Base-by-base conservation (phyloP, 2,888 invertebrate genomes). In the Dysmachus trigonus region DNA sequence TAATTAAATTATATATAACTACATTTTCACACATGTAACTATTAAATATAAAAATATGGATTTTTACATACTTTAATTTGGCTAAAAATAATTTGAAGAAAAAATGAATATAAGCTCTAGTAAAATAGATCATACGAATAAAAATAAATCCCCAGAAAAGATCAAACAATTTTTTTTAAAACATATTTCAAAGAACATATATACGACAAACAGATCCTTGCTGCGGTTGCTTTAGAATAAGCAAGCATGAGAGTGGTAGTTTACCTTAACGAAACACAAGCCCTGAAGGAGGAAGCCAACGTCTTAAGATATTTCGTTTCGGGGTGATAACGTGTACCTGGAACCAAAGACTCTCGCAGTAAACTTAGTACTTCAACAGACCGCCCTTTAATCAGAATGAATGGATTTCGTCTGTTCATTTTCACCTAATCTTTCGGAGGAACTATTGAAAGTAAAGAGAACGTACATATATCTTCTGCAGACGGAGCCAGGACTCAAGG, bases 361-460 rank as follows among this genome's bases (percentile, higher is more conserved):
- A 81, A 81, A 53, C 53, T 53, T 81, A 51, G 31, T 53, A 47
- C 51, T 81, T 81, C 79, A 53, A 8, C 53, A 81, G 22, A 51
- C 51, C 51, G 79, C 53, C 33, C 51, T 81, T 47, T 81, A 81
- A 81, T 81, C 79, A 81, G 79, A 81, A 81, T 81, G 79, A 81
- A 81, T 81, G 79, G 79, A 81, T 81, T 81, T 30, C 79, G 79
- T 81, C 79, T 81, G 79, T 51, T 81, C 79, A 81, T 81, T 81
- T 81, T 81, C 79, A 81, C 79, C 79, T 81, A 81, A 53, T 81
- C 79, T 31, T 51, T 30, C 31, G 47, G 31, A 51, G 51, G 30
- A 31, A 81, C 79, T 51, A 51, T 47, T 30, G 53, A 81, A 53
- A 30, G 41, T 41, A 77, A n/a, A 53, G 31, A 13, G 41, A 7